Evolutionary conservation across 92 coral and sea anemone species (phyloP).

Genomic region (Diadumene lineata): DNA sequence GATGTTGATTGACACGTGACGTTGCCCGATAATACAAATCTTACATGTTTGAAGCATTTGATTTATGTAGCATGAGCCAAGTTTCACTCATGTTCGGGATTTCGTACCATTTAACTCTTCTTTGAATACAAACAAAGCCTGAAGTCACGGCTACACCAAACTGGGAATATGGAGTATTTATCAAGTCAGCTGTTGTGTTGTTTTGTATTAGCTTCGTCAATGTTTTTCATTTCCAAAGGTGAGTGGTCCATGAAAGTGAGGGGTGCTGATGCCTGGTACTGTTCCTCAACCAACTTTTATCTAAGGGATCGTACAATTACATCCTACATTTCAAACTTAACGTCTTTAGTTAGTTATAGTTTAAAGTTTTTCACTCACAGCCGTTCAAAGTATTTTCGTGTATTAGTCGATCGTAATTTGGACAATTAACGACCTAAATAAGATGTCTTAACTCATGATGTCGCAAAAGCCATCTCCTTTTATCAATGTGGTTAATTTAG

Average conservation of each 20-base stretch:
- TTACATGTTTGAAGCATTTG: slow-evolving; percentile 36
- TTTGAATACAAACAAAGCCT: slow-evolving; percentile 5
- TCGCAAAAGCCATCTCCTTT: not conserved
- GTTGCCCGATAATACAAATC: slow-evolving; percentile 37
- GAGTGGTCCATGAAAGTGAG: too few species aligned
- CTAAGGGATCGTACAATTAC: slow-evolving; percentile 12
- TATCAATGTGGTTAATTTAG: slow-evolving; percentile 13
- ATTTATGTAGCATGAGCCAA: slow-evolving; percentile 35
- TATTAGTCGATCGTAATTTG: not conserved
- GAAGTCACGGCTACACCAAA: slow-evolving; percentile 14
- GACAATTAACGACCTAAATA: slow-evolving; percentile 13
- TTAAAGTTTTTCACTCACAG: not conserved
- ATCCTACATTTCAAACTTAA: not conserved
- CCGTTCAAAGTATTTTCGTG: slow-evolving; percentile 1
- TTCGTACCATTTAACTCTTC: slow-evolving; percentile 18
- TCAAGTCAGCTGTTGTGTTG: slow-evolving; percentile 13
- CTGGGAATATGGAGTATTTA: slow-evolving; percentile 11
- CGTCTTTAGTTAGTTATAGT: not conserved
- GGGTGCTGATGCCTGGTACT: too few species aligned
- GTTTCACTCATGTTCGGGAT: slow-evolving; percentile 1
- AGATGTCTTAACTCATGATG: not conserved
- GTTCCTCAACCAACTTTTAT: not conserved
- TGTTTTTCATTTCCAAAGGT: slow-evolving; percentile 14
- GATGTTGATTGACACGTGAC: slow-evolving; percentile 46
- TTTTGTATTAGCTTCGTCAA: not conserved